A percentile compares a stretch with the other conserved stretches of the same genome.
Conservation (phyloP, 2,113 vertebrate genomes). For the Hypocryptadius cinnamomeus region DNA sequence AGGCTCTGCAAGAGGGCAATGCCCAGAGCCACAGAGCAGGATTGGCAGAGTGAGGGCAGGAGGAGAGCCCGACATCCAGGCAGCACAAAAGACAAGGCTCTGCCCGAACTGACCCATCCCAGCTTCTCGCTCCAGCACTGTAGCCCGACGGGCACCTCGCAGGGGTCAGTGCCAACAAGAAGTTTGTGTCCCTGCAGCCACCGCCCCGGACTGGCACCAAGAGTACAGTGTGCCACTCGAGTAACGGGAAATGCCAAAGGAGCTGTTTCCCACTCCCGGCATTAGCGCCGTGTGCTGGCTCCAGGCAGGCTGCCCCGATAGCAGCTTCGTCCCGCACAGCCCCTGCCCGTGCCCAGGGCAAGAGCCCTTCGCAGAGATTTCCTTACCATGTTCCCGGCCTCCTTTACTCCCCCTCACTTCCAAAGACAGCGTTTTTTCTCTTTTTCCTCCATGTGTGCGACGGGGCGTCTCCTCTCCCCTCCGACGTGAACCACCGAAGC, state of each 20-base stretch:
- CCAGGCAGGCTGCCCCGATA: not conserved
- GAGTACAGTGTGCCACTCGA: not conserved
- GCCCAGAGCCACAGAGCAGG: not conserved
- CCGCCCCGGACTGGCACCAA: not conserved
- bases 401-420: constrained; percentile 6
- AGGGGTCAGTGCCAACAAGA: not conserved
- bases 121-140: not conserved
- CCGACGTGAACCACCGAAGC: constrained; percentile 40
- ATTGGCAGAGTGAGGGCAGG: not conserved
- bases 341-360: not conserved
- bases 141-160: accelerated
- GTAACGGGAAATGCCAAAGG: not conserved
- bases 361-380: not conserved
- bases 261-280: not conserved
- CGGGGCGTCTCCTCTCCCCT: constrained; percentile 27
- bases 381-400: constrained; percentile 56
- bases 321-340: not conserved
- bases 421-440: constrained; percentile 30
- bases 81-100: not conserved
- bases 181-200: not conserved
- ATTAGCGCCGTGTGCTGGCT: not conserved
- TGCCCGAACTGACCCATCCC: not conserved
- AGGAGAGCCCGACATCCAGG: not conserved
- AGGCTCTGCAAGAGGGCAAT: not conserved
- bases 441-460: constrained; percentile 54